Conservation (phyloP, 2,797 vertebrate species). For the Sebastes steindachneri region DNA sequence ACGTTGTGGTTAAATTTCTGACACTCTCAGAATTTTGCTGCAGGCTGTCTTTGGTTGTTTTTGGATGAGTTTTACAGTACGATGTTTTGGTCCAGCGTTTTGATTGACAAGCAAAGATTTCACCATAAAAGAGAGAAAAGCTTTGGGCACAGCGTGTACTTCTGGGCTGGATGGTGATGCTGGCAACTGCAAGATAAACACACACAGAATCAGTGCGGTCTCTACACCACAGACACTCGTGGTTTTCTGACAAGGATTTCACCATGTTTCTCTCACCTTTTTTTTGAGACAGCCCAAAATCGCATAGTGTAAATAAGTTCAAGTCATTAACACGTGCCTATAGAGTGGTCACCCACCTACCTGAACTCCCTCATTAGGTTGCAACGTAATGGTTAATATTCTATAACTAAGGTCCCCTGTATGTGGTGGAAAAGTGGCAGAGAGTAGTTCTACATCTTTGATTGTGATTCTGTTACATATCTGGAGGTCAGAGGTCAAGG, state of each 20-base stretch:
- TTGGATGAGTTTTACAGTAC: not conserved
- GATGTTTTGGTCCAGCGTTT: not conserved
- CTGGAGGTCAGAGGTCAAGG: too few relatives aligned
- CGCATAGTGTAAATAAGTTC: not conserved
- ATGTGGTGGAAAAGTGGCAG: too few relatives aligned
- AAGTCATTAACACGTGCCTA: too few relatives aligned
- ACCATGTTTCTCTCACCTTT: not conserved
- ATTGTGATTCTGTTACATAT: too few relatives aligned
- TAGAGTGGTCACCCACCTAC: not conserved
- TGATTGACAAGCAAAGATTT: not conserved
- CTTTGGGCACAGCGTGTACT: not conserved
- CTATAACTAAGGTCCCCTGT: too few relatives aligned
- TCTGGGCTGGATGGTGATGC: not conserved
- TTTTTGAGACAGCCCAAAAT: not conserved
- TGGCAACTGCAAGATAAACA: not conserved
- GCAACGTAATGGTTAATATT: too few relatives aligned
- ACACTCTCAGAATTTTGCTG: not conserved
- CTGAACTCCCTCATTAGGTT: not conserved
- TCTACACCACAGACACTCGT: not conserved
- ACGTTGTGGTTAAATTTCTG: not conserved
- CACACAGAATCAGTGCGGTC: not conserved
- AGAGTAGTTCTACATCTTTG: too few relatives aligned
- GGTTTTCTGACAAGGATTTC: too few relatives aligned
- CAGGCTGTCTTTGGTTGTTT: not conserved
- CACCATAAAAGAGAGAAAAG: not conserved